Evolutionary conservation across 1,140 invertebrate genomes (phyloP), one percentile per base, ranked within the genome.

Genomic region (Heterodera carotae): DNA sequence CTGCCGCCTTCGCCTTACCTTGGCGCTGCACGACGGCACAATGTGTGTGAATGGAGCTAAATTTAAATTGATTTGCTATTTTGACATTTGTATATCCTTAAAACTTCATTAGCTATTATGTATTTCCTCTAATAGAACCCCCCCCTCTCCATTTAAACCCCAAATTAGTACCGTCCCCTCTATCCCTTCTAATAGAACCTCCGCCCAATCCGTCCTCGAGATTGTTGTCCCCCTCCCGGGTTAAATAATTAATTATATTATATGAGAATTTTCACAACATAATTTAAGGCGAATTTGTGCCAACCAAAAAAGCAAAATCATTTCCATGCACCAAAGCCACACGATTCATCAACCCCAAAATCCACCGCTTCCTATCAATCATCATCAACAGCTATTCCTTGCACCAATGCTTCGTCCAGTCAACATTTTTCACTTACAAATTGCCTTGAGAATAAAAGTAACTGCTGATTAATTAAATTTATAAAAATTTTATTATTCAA

Each of bases 261-360:
- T n/a, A n/a, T n/a, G n/a, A n/a, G n/a, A n/a, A n/a, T n/a, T n/a
- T n/a, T n/a, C n/a, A n/a, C n/a, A n/a, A 10, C 12, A 1, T 34
- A 25, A 33, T 10, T 69, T 69, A 33, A 43, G 36, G 2, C 15
- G 36, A 36, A 70, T 53, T 70, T 7, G n/a, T 18, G 39, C 29
- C 53, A 48, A 15, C 33, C 29, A 53, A 29, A 69, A 29, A 27
- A 29, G 34, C 48, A 43, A 22, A 27, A 71, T 5, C 43, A 70
- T n/a, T 56, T 56, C n/a, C n/a, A n/a, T n/a, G n/a, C n/a, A n/a
- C 48, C 48, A 33, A 70, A 70, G 25, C 77, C 77, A 34, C 33
- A n/a, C 18, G 77, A 78, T 36, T 48, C 77, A 5, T 78, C 77
- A 2, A 78, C 77, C 15, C 77, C 77, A 39, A 78, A 78, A 68